Percentiles rank a stretch among this genome's conserved stretches.
These are phyloP conservation scores for Scrobipalpa atriplicella DNA, from an alignment of 2,888 invertebrate species.

Conservation along the genomic window DNA sequence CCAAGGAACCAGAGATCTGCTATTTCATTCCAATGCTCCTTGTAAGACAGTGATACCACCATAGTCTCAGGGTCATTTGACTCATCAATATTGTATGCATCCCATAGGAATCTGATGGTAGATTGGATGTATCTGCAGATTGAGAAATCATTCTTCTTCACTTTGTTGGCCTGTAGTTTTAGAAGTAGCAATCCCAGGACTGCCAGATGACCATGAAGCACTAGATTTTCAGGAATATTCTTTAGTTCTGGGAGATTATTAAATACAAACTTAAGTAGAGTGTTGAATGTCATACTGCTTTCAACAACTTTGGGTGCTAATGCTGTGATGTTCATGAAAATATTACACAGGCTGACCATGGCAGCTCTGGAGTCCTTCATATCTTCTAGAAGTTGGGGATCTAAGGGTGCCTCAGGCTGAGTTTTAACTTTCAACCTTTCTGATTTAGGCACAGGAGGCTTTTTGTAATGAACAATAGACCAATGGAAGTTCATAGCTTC, in stretches of 20 bases:
- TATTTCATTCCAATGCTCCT: slow-evolving; percentile 94
- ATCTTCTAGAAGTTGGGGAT: slow-evolving; percentile 88
- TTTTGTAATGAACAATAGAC: slow-evolving; percentile 93
- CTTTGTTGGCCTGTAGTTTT: slow-evolving; percentile 91
- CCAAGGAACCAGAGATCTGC: slow-evolving; percentile 97
- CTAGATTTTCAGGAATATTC: slow-evolving; percentile 91
- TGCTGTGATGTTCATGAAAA: slow-evolving; percentile 96
- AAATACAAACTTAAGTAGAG: slow-evolving; percentile 92
- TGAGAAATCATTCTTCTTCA: slow-evolving; percentile 94
- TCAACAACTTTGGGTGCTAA: slow-evolving; percentile 93
- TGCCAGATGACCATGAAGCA: slow-evolving; percentile 92
- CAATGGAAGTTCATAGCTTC: slow-evolving; percentile 93
- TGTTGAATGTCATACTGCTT: slow-evolving; percentile 89
- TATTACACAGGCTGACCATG: slow-evolving; percentile 94
- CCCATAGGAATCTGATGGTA: slow-evolving; percentile 95
- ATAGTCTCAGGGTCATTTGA: slow-evolving; percentile 91
- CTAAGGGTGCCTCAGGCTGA: slow-evolving; percentile 89
- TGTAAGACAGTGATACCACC: slow-evolving; percentile 93
- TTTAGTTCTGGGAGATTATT: slow-evolving; percentile 93
- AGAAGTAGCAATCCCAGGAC: slow-evolving; percentile 91
- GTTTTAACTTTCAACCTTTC: slow-evolving; percentile 89
- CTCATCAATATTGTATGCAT: slow-evolving; percentile 95
- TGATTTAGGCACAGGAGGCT: slow-evolving; percentile 90
- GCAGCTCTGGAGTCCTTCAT: slow-evolving; percentile 93
- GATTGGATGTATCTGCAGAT: slow-evolving; percentile 95